Evolutionary conservation across 2,888 invertebrate species (phyloP), one percentile per base, ranked within the genome.

Genomic region (Drosophila mulleri): DNA sequence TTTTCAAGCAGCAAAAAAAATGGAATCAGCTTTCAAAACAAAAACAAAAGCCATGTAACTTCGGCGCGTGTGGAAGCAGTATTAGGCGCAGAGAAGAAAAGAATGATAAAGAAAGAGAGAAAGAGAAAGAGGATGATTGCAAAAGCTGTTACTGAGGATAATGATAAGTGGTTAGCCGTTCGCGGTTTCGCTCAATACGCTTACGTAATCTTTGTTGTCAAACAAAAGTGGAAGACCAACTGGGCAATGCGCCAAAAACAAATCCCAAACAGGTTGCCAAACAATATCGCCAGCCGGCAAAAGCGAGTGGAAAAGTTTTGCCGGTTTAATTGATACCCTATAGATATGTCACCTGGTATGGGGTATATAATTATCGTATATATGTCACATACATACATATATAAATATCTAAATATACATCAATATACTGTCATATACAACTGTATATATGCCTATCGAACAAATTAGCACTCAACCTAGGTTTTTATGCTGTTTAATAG

Each of bases 121-220:
- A 32, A 37, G 47, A 47, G 37, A 18, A 23, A 72, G 37, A 70
- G 54, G 5, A 8, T 11, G 42, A 57, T 8, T 56, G 56, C 56
- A 56, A 56, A 6, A 26, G 44, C 12, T 8, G 45, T 9, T 18
- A 18, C 18, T 44, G 44, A 52, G 41, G 50, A 41, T 54, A 26
- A 41, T 41, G 41, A 18, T 41, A 54, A 54, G 54, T 26, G 26
- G 42, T 42, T 58, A 37, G 32, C 41, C n/a, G 12, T 41, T 68
- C 20, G 37, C 42, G 20, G 20, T 23, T 23, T 23, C 20, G 35
- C 58, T 70, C 50, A 62, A 47, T 50, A 37, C 45, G 73, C 77
- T 88, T 80, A 81, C 87, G 85, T 72, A 87, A 88, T 73, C 74
- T 85, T 88, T 88, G 88, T 88, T 89, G 75, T 82, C 65, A 88